Base-by-base conservation (phyloP, 2,797 vertebrate genomes). In the Phataginus tetradactyla region DNA sequence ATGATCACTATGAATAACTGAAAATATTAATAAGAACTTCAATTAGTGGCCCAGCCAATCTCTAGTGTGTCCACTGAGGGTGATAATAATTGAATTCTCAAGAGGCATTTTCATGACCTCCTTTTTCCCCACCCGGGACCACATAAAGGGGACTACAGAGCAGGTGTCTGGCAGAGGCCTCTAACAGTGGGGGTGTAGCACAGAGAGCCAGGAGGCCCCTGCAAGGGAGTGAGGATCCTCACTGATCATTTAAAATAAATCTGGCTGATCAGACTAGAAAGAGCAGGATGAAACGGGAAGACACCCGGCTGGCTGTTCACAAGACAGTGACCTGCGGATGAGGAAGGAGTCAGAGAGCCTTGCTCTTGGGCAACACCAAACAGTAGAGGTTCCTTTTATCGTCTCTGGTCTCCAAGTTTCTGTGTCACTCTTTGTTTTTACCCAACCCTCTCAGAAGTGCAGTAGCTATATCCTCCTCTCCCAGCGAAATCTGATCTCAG, bases 11-110 rank as follows among this genome's bases (percentile, higher is more conserved):
- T 69, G 55, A 96, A 91, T 83, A 92, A 88, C 42, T 86, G 37
- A 86, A 92, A 95, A 49, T 27, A 51, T 13, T 75, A 88, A 86
- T 89, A 74, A 93, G 93, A 95, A 69, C 71, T 77, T 61, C 45
- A 86, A 68, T 49, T 17, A 77, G 61, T 45, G 81, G 20, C 18
- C 63, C 32, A 86, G 90, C 20, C 81, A 37, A 86, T 71, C 77
- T 59, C 72, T 8, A 8, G 5, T 5, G 13, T 63, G 64, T 55
- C 63, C 53, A n/a, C 2, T 39, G 64, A 79, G 61, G 8, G 29
- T 27, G 27, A 12, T 63, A 55, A 80, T 74, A 45, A 39, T 7
- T 39, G 6, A 55, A 27, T 64, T 51, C 80, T 88, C 72, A 20
- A 51, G 34, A 80, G 69, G 57, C 18, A 74, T 32, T 74, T 90